These are phyloP conservation scores for Bombyx mori DNA, from an alignment of 1,140 invertebrate species.

Conservation along the genomic window DNA sequence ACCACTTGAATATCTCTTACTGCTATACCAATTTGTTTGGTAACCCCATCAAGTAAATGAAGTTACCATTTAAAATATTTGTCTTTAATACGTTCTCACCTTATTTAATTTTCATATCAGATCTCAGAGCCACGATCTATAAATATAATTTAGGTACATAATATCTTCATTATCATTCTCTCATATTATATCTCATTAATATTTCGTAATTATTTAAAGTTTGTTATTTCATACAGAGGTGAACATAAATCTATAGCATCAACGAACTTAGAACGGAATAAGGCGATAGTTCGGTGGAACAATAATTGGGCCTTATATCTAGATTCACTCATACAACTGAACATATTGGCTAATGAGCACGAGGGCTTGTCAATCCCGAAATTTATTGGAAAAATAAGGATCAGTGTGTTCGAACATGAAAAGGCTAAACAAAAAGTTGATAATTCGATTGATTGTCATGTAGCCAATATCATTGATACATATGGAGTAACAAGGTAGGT, in stretches of 20 bases:
- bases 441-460: slow-evolving; percentile 5
- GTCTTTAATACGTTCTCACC: too few species aligned
- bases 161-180: too few species aligned
- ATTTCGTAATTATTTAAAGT: too few species aligned
- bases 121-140: too few species aligned
- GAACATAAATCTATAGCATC: slow-evolving; percentile 15
- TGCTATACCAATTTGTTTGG: too few species aligned
- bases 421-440: not conserved
- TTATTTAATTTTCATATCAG: too few species aligned
- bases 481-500: slow-evolving; percentile 8
- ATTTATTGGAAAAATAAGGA: slow-evolving; percentile 19
- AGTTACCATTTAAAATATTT: too few species aligned
- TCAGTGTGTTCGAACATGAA: slow-evolving; percentile 12
- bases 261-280: slow-evolving; percentile 8
- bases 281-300: slow-evolving; percentile 15
- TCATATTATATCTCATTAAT: too few species aligned
- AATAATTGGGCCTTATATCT: slow-evolving; percentile 22
- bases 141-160: too few species aligned
- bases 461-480: not conserved
- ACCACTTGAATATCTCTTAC: too few species aligned
- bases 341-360: slow-evolving; percentile 10
- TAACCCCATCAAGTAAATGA: too few species aligned
- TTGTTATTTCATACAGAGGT: slow-evolving; percentile 10
- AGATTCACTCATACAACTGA: slow-evolving; percentile 23
- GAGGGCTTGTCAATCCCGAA: slow-evolving; percentile 18